Evolutionary conservation across 2,797 vertebrate species (phyloP).

Genomic region (Kryptopterus vitreolus): DNA sequence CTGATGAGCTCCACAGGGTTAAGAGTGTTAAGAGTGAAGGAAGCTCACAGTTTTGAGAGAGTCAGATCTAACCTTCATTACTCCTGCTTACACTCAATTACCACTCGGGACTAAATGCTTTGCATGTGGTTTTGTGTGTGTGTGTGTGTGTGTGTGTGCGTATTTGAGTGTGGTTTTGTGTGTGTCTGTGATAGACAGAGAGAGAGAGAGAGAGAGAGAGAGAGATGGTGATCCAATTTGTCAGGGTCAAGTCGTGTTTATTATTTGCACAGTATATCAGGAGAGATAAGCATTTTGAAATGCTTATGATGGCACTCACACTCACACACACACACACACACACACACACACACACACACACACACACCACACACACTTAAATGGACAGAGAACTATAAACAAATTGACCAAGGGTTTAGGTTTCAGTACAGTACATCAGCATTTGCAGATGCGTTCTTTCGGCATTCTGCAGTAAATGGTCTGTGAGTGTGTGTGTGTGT

Average conservation of each 20-base stretch:
- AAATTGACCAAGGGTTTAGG: not conserved
- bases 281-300: not conserved
- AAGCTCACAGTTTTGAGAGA: slow-evolving; percentile 20
- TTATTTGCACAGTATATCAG: not conserved
- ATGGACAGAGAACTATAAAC: not conserved
- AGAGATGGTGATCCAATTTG: slow-evolving; percentile 45
- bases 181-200: too few relatives aligned
- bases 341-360: not conserved
- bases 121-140: not conserved
- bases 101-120: slow-evolving; percentile 4
- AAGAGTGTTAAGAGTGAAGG: slow-evolving; percentile 26
- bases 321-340: not conserved
- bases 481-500: slow-evolving; percentile 12
- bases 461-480: slow-evolving; percentile 23
- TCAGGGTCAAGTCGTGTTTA: slow-evolving; percentile 3
- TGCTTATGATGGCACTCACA: not conserved
- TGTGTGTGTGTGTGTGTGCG: slow-evolving; percentile 1
- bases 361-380: not conserved
- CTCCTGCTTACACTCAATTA: slow-evolving; percentile 33
- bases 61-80: slow-evolving; percentile 22
- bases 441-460: slow-evolving; percentile 30
- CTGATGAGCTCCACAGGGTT: slow-evolving; percentile 22
- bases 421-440: too few relatives aligned
- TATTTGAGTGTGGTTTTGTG: slow-evolving; percentile 14
- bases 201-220: too few relatives aligned